Base-by-base conservation (phyloP, 2,113 vertebrate species). In the Bufo bufo region DNA sequence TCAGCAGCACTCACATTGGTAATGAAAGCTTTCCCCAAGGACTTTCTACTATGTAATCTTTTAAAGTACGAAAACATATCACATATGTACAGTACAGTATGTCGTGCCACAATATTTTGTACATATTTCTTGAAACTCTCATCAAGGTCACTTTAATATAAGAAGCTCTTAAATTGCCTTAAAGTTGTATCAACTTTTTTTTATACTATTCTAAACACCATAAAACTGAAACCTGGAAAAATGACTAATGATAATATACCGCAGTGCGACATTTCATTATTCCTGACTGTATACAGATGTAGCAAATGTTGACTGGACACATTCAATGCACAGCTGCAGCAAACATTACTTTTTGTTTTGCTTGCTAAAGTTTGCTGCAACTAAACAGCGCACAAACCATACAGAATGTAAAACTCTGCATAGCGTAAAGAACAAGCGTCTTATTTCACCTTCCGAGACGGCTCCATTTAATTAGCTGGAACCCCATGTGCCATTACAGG, bases 21-120 rank as follows among this genome's bases (percentile, higher is more conserved):
- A 45, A 50, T n/a, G 50, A 85, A 65, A 88, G 1, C 13, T 89
- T 12, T 87, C 61, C 72, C 61, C 14, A 50, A 87, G 86, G 79
- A 86, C 0, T 0, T 79, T 89, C 86, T 79, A 89, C 79, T 63
- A 65, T 85, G 69, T 85, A 81, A 89, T 90, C 88, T 87, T 19
- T 85, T 69, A 49, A 86, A 86, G 85, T 72, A 85, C 56, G 79
- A 89, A 86, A 75, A 54, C 85, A 89, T 19, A 74, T 50, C 66
- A 85, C 80, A 9, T 10, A 84, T 33, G 33, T 33, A 33, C 33
- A 33, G 33, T 33, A 83, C 10, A 49, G 16, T 83, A n/a, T 52
- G 79, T 6, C 2, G 11, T 17, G 16, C 45, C n/a, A 56, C 19
- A 13, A 61, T 33, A 81, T 5, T 16, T 61, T 16, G 33, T 59